These are phyloP conservation scores for Passer montanus DNA, from an alignment of 2,113 vertebrate species.

Conservation along the genomic window DNA sequence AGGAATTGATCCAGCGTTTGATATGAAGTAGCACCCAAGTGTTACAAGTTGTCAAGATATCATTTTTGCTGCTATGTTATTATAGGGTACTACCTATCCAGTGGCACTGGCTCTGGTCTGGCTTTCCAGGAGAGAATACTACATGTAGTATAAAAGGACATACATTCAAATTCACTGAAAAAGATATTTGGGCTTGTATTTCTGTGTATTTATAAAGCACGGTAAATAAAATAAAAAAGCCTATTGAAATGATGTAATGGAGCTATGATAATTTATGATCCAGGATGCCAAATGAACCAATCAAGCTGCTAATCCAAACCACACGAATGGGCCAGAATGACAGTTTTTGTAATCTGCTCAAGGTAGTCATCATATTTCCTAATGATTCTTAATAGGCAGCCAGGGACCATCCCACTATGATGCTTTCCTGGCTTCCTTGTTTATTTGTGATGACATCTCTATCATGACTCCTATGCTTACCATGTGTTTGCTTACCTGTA, in stretches of 20 bases:
- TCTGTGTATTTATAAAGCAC: neutral
- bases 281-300: accelerated
- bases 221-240: neutral
- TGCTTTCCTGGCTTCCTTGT: neutral
- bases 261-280: neutral
- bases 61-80: neutral
- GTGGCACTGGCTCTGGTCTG: neutral
- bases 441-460: neutral
- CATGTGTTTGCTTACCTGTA: neutral
- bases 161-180: neutral
- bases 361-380: neutral
- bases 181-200: neutral
- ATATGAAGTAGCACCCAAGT: neutral
- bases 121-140: neutral
- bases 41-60: neutral
- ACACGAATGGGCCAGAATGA: neutral
- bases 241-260: neutral
- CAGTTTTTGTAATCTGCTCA: neutral
- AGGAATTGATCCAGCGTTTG: neutral
- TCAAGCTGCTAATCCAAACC: neutral
- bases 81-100: neutral
- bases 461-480: neutral
- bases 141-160: accelerated
- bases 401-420: neutral
- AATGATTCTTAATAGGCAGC: neutral